Evolutionary conservation across 2,113 vertebrate genomes (phyloP).

Genomic region (Furnarius figulus): DNA sequence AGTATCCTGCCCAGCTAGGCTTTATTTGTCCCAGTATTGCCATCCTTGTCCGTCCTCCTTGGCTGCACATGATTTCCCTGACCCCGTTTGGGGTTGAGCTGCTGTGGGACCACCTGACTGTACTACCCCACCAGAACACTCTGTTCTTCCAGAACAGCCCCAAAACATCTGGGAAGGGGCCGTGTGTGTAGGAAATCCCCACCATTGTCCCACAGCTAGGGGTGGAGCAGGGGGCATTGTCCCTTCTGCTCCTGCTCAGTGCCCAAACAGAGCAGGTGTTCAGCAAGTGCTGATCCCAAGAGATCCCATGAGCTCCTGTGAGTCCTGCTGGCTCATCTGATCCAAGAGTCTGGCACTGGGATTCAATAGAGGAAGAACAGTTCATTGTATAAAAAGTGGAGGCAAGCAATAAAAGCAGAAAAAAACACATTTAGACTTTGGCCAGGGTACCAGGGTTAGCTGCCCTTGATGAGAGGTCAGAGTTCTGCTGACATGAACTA

Average conservation of each 20-base stretch:
- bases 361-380: neutral
- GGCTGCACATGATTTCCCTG: neutral
- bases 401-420: neutral
- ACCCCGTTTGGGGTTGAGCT: neutral
- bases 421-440: neutral
- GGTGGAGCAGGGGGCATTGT: neutral
- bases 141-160: neutral
- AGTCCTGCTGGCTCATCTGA: neutral
- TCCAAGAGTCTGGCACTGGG: neutral
- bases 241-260: neutral
- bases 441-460: neutral
- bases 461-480: neutral
- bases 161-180: neutral
- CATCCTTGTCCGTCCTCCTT: neutral
- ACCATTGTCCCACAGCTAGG: neutral
- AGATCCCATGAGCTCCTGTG: neutral
- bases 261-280: neutral
- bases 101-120: neutral
- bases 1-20: neutral
- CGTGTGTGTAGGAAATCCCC: accelerated
- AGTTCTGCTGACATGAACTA: neutral
- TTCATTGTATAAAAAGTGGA: neutral
- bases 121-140: neutral
- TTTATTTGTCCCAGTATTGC: neutral
- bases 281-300: neutral